Evolutionary conservation across 2,888 invertebrate species (phyloP), one percentile per base, ranked within the genome.

Genomic region (Rugalucina vietnamica): DNA sequence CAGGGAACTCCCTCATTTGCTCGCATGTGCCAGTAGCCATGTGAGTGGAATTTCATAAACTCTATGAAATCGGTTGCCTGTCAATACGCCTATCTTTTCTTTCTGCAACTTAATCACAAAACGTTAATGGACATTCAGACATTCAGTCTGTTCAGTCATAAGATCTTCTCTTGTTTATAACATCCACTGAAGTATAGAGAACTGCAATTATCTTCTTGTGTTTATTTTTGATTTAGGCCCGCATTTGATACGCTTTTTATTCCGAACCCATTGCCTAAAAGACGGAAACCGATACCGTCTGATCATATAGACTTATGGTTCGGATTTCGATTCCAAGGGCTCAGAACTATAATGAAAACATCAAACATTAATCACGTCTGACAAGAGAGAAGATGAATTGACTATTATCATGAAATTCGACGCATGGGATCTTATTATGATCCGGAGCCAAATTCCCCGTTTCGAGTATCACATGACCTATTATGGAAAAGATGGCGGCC

Each of bases 291-390:
- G 5, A 60, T 60, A 27, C 29, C 14, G 4, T 3, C 21, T 60
- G 71, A 71, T 71, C 71, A 71, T 39, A 37, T 71, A 43, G 71
- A 27, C 71, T 37, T 4, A 2, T 37, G 71, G 71, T 14, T 71
- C 71, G 24, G 71, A 60, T 60, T 60, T 60, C 82, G 57, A 70
- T 74, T 73, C 82, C 70, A 69, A 21, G 36, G 81, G 49, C 43
- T 69, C 71, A 24, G 24, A 79, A 70, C 72, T 79, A 76, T 76
- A 76, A 84, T 85, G 84, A 87, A 88, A 87, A 81, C 85, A 84
- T 86, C 82, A 83, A 76, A 73, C 88, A 88, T 90, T 88, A 88
- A 90, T 88, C 87, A 86, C 39, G 39, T 32, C 84, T 86, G 90
- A 87, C 90, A 85, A 69, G 79, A 57, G 70, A 76, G 69, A 83